Conservation (phyloP, 2,888 invertebrate genomes). For the Amaurobius ferox region DNA sequence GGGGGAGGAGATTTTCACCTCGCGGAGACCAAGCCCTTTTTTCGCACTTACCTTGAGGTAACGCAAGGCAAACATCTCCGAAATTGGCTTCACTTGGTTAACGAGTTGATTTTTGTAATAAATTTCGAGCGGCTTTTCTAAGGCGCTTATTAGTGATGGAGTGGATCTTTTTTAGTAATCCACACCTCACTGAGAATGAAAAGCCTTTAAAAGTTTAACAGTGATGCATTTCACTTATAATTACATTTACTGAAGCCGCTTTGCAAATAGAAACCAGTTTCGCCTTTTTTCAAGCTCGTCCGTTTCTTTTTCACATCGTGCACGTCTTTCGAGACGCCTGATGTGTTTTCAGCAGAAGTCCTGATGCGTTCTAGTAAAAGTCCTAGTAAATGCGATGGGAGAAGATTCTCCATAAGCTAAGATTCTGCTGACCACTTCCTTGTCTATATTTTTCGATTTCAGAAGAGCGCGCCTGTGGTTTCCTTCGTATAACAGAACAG, state of each 20-base stretch:
- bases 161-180: background rate
- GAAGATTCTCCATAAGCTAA: no score
- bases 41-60: constrained; percentile 68
- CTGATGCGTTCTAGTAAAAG: no score
- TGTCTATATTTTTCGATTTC: no score
- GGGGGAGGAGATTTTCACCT: constrained; percentile 43
- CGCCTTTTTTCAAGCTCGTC: no score
- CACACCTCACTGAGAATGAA: background rate
- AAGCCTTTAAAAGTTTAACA: background rate
- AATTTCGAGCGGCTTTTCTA: constrained; percentile 29
- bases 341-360: no score
- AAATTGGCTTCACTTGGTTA: constrained; percentile 68
- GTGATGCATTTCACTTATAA: background rate
- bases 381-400: no score
- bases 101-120: constrained; percentile 53
- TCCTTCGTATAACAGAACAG: no score
- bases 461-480: no score
- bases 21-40: constrained; percentile 58
- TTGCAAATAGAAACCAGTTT: background rate
- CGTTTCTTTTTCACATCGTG: no score
- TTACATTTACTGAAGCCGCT: background rate
- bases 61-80: constrained; percentile 47
- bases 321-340: no score
- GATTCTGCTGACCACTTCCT: no score
- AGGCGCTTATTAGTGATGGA: background rate